phyloP scores from a whole-genome alignment of 2,888 invertebrate species.

The Prenolepis imparis region DNA sequence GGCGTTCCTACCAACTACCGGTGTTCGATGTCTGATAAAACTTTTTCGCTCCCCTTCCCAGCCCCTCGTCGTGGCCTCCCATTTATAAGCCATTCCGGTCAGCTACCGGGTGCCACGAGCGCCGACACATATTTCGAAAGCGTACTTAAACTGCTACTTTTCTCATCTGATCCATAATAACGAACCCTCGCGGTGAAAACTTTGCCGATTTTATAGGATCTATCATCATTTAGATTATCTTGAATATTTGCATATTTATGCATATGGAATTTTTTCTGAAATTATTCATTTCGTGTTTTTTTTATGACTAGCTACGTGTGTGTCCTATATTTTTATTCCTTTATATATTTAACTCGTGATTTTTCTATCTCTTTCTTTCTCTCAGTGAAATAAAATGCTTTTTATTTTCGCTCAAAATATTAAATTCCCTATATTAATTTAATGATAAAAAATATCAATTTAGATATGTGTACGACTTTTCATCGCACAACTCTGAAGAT shows the following conservation, averaged over 20 bases:
- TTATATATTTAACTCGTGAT: background rate
- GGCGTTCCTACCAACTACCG: slow-evolving; percentile 70
- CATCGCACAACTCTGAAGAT: background rate
- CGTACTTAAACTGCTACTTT: slow-evolving; percentile 60
- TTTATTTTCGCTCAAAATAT: background rate
- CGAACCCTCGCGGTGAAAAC: slow-evolving; percentile 64
- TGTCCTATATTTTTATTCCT: background rate
- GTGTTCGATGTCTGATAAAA: slow-evolving; percentile 81
- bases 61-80: slow-evolving; percentile 58
- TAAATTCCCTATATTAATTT: background rate
- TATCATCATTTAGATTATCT: slow-evolving; percentile 58
- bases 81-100: slow-evolving; percentile 72
- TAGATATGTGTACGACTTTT: background rate
- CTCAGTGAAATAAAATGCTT: background rate
- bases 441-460: background rate
- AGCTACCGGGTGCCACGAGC: slow-evolving; percentile 73
- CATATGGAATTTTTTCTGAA: background rate
- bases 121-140: slow-evolving; percentile 63
- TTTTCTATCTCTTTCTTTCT: background rate
- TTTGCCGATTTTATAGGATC: slow-evolving; percentile 70
- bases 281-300: background rate
- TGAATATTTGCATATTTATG: slow-evolving; percentile 30
- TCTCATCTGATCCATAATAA: slow-evolving; percentile 71
- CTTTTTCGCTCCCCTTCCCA: slow-evolving; percentile 70
- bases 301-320: too few relatives aligned